Evolutionary conservation across 2,888 invertebrate genomes (phyloP).

Genomic region (Teinopalpus imperialis): DNA sequence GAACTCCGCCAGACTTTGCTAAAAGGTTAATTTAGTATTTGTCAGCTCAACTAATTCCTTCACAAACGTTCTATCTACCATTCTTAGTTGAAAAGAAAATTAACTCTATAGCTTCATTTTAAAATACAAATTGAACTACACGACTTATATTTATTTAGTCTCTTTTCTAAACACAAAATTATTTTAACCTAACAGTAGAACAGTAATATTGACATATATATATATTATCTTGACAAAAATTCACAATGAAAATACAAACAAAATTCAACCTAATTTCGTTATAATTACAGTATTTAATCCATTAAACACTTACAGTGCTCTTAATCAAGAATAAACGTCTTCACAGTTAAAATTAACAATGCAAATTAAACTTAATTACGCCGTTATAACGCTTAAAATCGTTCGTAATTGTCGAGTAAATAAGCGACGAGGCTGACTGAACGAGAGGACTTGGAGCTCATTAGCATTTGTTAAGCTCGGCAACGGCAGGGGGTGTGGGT

Average conservation of each 20-base stretch:
- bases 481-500: no score
- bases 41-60: conserved; percentile 40
- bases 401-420: conserved; percentile 5
- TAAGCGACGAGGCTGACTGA: conserved; percentile 12
- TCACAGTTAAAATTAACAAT: conserved; percentile 7
- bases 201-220: conserved; percentile 1
- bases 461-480: conserved; percentile 33
- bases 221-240: not conserved
- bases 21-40: conserved; percentile 60
- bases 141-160: not conserved
- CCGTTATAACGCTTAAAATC: conserved; percentile 11
- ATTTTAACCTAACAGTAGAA: not conserved
- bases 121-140: not conserved
- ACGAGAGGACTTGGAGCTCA: conserved; percentile 24
- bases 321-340: conserved; percentile 1
- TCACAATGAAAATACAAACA: not conserved
- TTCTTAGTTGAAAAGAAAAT: conserved; percentile 25
- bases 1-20: conserved; percentile 46
- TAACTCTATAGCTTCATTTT: conserved; percentile 28
- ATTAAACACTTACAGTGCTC: conserved; percentile 1
- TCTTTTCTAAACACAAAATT: no score
- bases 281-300: conserved; percentile 6
- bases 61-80: conserved; percentile 38
- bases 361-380: conserved; percentile 12
- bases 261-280: not conserved